These are phyloP conservation scores for Pycnomerus fuliginosus DNA, from an alignment of 2,888 invertebrate genomes.

Conservation along the genomic window DNA sequence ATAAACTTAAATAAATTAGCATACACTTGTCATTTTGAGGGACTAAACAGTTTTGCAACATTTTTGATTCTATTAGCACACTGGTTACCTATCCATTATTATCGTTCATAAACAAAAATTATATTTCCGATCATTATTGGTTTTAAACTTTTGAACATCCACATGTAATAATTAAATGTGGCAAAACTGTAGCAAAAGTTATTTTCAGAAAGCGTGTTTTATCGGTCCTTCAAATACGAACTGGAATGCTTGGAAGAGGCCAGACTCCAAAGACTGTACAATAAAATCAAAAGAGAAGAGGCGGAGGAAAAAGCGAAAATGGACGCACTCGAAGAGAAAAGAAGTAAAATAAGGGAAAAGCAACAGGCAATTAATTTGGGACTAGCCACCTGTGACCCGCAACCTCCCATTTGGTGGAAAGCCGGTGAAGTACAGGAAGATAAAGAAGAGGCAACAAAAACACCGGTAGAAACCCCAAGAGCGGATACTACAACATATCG, in stretches of 20 bases:
- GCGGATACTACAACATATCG: background rate
- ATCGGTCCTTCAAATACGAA: constrained; percentile 60
- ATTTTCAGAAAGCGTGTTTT: constrained; percentile 51
- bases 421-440: constrained; percentile 1
- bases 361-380: too few relatives aligned
- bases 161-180: background rate
- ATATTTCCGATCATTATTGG: too few relatives aligned
- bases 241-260: constrained; percentile 56
- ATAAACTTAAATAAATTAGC: too few relatives aligned
- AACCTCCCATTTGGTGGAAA: too few relatives aligned
- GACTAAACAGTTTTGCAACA: too few relatives aligned
- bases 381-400: too few relatives aligned
- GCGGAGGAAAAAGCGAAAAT: constrained; percentile 19
- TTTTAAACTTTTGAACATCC: too few relatives aligned
- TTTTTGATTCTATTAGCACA: too few relatives aligned
- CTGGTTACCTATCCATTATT: too few relatives aligned
- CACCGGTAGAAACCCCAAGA: background rate
- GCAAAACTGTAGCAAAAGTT: background rate
- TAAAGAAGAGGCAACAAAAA: background rate
- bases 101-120: too few relatives aligned
- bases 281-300: constrained; percentile 27
- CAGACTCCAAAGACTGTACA: constrained; percentile 46
- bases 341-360: background rate
- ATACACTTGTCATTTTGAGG: too few relatives aligned
- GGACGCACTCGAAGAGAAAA: constrained; percentile 7